A percentile compares a stretch with the other conserved stretches of the same genome.
These are phyloP conservation scores for Harpegnathos saltator DNA, from an alignment of 1,140 invertebrate species.

Conservation along the genomic window DNA sequence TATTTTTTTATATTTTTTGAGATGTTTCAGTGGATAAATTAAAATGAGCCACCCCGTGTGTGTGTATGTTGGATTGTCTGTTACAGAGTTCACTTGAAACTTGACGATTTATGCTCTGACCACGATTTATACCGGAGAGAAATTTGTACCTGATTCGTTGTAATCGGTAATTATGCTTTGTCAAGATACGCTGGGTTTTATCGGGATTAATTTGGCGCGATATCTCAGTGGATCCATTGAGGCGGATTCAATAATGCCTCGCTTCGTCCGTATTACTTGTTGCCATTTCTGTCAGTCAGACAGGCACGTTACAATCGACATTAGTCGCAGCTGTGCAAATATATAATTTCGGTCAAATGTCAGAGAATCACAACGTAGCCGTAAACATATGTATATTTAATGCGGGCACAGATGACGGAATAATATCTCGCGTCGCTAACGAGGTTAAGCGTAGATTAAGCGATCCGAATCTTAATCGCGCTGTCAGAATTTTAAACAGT, in stretches of 20 bases:
- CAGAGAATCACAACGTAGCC: background rate
- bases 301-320: background rate
- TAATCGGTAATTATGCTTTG: too few species aligned
- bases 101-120: too few species aligned
- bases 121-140: too few species aligned
- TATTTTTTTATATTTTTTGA: too few species aligned
- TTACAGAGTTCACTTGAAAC: too few species aligned
- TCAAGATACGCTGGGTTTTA: background rate
- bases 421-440: constrained; percentile 24
- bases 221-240: too few species aligned
- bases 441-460: constrained; percentile 47
- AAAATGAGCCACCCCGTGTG: too few species aligned
- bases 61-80: too few species aligned
- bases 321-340: constrained; percentile 31
- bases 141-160: too few species aligned
- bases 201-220: background rate
- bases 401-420: background rate
- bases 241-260: background rate
- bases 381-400: constrained; percentile 37
- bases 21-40: too few species aligned
- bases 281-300: background rate
- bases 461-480: constrained; percentile 46
- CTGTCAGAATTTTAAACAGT: constrained; percentile 49
- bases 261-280: background rate
- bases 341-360: constrained; percentile 1